Conservation (phyloP, 1,140 invertebrate species). For the Acromyrmex charruanus region DNA sequence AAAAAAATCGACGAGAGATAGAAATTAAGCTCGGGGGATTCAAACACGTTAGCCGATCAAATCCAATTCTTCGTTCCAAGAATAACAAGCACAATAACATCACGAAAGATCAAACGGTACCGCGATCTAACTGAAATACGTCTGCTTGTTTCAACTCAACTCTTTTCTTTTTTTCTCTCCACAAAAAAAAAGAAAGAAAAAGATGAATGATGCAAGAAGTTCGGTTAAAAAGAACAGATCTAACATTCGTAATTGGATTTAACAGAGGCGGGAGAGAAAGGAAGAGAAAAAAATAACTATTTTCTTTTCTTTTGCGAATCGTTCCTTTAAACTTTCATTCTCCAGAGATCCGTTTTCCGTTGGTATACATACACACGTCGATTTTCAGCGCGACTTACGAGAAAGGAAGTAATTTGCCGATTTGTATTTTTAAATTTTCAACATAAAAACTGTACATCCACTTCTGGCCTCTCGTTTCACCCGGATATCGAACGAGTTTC, state of each 20-base stretch:
- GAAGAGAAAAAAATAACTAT: not conserved
- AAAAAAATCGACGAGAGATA: not conserved
- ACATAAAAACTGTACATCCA: not conserved
- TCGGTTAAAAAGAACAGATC: too few relatives aligned
- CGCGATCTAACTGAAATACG: not conserved
- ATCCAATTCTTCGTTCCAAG: too few relatives aligned
- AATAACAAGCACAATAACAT: not conserved
- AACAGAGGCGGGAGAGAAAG: too few relatives aligned
- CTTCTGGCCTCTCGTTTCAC: too few relatives aligned
- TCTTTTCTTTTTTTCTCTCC: too few relatives aligned
- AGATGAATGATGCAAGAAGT: too few relatives aligned
- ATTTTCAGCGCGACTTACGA: not conserved
- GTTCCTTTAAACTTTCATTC: not conserved
- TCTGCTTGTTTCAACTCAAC: too few relatives aligned
- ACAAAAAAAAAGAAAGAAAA: too few relatives aligned
- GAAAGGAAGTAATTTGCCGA: not conserved
- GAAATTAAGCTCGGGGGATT: not conserved
- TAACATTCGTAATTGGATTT: too few relatives aligned
- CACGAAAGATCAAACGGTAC: not conserved
- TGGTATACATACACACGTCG: not conserved
- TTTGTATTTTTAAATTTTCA: not conserved
- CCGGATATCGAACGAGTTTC: too few relatives aligned
- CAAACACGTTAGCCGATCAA: not conserved
- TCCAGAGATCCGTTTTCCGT: too few relatives aligned
- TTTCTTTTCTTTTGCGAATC: not conserved